Conservation (phyloP, 2,797 vertebrate genomes). For the Gymnothorax reevesii region DNA sequence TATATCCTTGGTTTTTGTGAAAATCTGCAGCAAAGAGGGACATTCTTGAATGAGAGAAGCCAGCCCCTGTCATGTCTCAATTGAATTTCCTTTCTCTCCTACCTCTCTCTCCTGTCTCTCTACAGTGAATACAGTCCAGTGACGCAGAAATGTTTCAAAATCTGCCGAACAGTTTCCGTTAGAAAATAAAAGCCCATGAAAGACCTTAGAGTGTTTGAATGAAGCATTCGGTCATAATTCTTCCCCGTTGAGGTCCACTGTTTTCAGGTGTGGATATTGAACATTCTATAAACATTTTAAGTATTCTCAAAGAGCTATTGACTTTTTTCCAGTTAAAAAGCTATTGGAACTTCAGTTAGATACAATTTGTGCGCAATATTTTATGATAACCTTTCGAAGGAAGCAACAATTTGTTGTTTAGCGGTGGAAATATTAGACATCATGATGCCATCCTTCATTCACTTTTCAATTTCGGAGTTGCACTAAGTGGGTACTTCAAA, state of each 20-base stretch:
- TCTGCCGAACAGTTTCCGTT: too few species aligned
- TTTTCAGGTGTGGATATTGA: background rate
- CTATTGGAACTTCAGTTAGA: background rate
- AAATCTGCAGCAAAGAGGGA: background rate
- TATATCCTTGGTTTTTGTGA: background rate
- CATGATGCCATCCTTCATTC: background rate
- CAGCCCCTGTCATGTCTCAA: too few species aligned
- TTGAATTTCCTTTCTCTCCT: too few species aligned
- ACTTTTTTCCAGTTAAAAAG: background rate
- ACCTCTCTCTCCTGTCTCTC: too few species aligned
- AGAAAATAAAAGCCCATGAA: constrained; percentile 6
- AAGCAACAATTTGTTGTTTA: background rate
- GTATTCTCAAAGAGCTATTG: background rate
- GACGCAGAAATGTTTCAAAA: too few species aligned
- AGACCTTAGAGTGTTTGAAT: background rate
- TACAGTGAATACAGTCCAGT: too few species aligned
- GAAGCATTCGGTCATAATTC: background rate
- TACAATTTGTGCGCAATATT: background rate
- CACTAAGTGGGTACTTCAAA: background rate
- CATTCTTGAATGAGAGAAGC: too few species aligned
- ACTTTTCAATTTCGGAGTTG: background rate
- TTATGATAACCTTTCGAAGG: background rate
- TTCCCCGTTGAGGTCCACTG: background rate
- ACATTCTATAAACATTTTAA: background rate
- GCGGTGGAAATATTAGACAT: background rate